Base-by-base conservation (phyloP, 2,113 vertebrate genomes). In the Planiliza haematocheilus region DNA sequence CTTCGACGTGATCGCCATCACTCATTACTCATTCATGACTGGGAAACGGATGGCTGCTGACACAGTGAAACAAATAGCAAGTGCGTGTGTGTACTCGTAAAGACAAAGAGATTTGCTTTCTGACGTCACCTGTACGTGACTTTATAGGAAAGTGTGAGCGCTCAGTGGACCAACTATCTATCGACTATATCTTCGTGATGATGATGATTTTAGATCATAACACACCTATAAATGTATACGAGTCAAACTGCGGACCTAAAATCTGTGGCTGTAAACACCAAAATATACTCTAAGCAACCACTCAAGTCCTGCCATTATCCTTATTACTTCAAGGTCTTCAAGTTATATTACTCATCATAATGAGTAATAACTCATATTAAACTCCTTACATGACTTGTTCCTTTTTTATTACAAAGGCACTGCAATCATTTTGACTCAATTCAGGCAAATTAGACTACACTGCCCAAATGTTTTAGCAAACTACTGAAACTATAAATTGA, bases 61-160 rank as follows among this genome's bases (percentile, higher is more conserved):
- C 17, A 38, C 10, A 10, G 8, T 34, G 43, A 52, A 38, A 34
- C 10, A 17, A 58, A 63, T 12, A 49, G 51, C 37, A 59, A 18
- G 1, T 2, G 18, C 20, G 8, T 45, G 36, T 52, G 56, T 46
- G 55, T 51, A 18, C 45, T 30, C 45, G 14, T 51, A 45, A 20
- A 66, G 52, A 74, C 7, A 30, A 0, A 4, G 9, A 1, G 30
- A 41, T 30, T 8, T 61, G 61, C 46, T 62, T 52, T 60, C 34
- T 61, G 63, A 79, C 67, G 49, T 68, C n/a, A 37, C 14, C 46
- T 45, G 61, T 9, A 24, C 39, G 3, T 52, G 76, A 65, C 50
- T 57, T 59, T 52, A 20, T 7, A 56, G 49, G 36, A 62, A 57
- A 45, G 18, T 21, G 51, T 24, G 30, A 34, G 45, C 0, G 63